A percentile compares a stretch with the other conserved stretches of the same genome.
These are phyloP conservation scores for Lanius ludovicianus DNA, from an alignment of 2,113 vertebrate species.

Conservation along the genomic window DNA sequence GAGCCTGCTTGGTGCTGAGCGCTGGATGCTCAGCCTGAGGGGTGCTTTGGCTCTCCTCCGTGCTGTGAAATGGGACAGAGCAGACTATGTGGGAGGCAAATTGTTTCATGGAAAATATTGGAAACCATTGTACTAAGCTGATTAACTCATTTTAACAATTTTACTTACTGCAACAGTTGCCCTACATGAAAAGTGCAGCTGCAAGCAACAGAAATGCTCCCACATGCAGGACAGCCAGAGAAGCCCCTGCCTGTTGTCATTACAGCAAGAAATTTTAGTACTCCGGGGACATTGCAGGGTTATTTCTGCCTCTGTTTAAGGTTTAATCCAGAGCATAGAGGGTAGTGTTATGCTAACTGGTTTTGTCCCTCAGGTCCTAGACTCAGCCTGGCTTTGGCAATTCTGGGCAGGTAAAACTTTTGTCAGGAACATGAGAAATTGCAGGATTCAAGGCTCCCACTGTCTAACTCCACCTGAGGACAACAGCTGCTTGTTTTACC, in stretches of 20 bases:
- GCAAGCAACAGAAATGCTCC: background rate
- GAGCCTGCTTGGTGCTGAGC: background rate
- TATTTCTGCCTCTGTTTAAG: slow-evolving; percentile 23
- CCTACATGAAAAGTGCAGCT: background rate
- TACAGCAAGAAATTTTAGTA: background rate
- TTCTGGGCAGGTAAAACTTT: background rate
- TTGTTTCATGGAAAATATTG: background rate
- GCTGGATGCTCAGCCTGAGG: background rate
- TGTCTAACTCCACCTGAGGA: background rate
- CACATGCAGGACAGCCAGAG: background rate
- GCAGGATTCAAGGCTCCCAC: background rate
- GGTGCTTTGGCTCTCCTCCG: background rate
- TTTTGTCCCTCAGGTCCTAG: background rate
- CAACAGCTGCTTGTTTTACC: background rate
- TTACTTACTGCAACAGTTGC: slow-evolving; percentile 4
- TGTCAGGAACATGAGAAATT: background rate
- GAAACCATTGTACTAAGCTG: background rate
- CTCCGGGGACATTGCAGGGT: background rate
- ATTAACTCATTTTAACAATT: background rate
- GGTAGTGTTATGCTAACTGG: background rate
- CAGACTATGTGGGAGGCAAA: slow-evolving; percentile 5
- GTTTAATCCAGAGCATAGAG: background rate
- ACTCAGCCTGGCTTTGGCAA: background rate
- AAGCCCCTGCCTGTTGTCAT: background rate
- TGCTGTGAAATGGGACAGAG: background rate